Evolutionary conservation across 2,797 vertebrate genomes (phyloP), one percentile per base, ranked within the genome.

Genomic region (Anguilla megastoma): DNA sequence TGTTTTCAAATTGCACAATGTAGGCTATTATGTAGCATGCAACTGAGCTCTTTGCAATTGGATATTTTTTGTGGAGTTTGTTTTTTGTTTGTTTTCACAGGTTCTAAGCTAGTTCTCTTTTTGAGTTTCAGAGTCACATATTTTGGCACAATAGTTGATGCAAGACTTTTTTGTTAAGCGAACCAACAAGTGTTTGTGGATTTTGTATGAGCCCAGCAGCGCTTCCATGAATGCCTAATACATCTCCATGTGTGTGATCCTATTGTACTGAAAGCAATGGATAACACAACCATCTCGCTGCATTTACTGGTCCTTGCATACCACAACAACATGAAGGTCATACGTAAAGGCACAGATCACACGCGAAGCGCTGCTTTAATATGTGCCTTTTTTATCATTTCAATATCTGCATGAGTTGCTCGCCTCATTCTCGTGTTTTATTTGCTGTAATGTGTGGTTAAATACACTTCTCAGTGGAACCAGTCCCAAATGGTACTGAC

Each of bases 211-310:
- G 18, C 21, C 45, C 45, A 12, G 10, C 79, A 10, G 45, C 21
- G 5, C 8, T 50, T 48, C 18, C 45, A 82, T 50, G 18, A 50
- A 82, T 48, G 2, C n/a, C 16, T 30, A 2, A 30, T 74, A 7
- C 18, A 45, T 82, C 41, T n/a, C 2, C 21, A n/a, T 48, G 7
- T 82, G 18, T 50, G 45, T 50, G 79, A 50, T 82, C 79, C 79
- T 82, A 45, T 48, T 24, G 45, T 50, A 1, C 45, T n/a, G 79
- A 82, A 82, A 50, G 79, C 79, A 82, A n/a, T 82, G 79, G 74
- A 36, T 79, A 45, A 36, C 2, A 18, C 14, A 41, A 41, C 6
- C 16, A 79, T 41, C 74, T 12, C 9, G 1, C 41, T 21, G 41
- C 18, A 48, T 80, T 80, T 21, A 80, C 41, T 27, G 16, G 14